Conservation (phyloP, 2,888 invertebrate genomes). For the Aphidoletes aphidimyza region DNA sequence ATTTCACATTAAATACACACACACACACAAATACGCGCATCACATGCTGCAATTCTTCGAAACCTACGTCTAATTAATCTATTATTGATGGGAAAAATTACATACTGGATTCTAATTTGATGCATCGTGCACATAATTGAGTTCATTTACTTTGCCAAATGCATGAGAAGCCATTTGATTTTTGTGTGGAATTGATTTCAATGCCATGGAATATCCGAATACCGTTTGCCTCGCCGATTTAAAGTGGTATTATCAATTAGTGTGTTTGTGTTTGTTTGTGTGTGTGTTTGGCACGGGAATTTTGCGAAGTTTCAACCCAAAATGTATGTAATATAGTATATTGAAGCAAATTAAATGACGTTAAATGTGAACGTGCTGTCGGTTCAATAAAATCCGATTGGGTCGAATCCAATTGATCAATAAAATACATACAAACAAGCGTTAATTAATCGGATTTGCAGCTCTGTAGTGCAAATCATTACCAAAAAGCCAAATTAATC, state of each 20-base stretch:
- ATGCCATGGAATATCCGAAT: not conserved
- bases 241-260: slow-evolving; percentile 9
- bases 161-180: not conserved
- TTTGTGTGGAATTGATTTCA: not conserved
- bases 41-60: not conserved
- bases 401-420: too few relatives aligned
- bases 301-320: too few relatives aligned
- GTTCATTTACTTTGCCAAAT: not conserved
- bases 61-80: not conserved
- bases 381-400: not conserved
- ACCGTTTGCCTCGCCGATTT: not conserved
- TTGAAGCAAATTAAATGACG: slow-evolving; percentile 6
- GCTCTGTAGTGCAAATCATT: not conserved
- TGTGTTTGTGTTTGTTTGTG: too few relatives aligned
- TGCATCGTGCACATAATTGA: not conserved
- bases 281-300: too few relatives aligned
- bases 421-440: too few relatives aligned
- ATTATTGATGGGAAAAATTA: slow-evolving; percentile 9
- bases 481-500: not conserved
- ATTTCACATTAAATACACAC: too few relatives aligned
- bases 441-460: slow-evolving; percentile 19
- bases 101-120: not conserved
- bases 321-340: too few relatives aligned
- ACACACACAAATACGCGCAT: too few relatives aligned
- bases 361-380: not conserved